Evolutionary conservation across 2,113 vertebrate species (phyloP).

Genomic region (Lamprologus ornatipinnis): DNA sequence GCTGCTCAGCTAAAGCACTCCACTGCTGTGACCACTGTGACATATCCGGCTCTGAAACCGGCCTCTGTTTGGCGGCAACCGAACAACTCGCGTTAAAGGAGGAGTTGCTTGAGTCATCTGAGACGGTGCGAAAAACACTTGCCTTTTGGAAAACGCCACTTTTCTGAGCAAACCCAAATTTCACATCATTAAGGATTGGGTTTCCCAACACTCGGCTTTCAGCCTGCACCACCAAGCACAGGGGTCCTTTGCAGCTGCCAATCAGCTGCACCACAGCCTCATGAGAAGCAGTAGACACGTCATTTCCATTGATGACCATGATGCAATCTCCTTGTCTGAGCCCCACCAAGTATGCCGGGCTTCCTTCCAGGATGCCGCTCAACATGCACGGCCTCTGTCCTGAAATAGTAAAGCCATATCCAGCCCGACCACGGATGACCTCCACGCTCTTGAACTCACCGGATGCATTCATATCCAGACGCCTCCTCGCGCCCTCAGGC

Average conservation of each 20-base stretch:
- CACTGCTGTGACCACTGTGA: conserved; percentile 68
- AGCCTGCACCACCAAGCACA: conserved; percentile 80
- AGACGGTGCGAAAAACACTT: conserved; percentile 81
- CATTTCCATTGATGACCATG: conserved; percentile 81
- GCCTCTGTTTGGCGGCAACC: conserved; percentile 67
- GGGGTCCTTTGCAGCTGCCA: conserved; percentile 80
- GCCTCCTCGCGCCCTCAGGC: conserved; percentile 70
- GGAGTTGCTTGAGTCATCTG: conserved; percentile 73
- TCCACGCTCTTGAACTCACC: conserved; percentile 77
- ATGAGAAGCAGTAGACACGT: conserved; percentile 80
- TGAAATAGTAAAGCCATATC: conserved; percentile 91
- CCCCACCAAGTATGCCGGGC: conserved; percentile 84
- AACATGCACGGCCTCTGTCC: conserved; percentile 89
- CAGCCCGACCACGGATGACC: conserved; percentile 81
- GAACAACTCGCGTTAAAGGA: conserved; percentile 26
- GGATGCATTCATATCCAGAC: conserved; percentile 61
- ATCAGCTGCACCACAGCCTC: conserved; percentile 90
- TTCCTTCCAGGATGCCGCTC: conserved; percentile 85
- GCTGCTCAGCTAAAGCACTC: conserved; percentile 32
- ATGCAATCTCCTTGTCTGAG: conserved; percentile 87
- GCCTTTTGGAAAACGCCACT: conserved; percentile 77
- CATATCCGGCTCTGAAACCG: conserved; percentile 76
- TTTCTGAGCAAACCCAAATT: conserved; percentile 65
- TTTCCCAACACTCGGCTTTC: conserved; percentile 62
- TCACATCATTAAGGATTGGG: conserved; percentile 81